A percentile compares a stretch with the other conserved stretches of the same genome.
These are phyloP conservation scores for Chunga burmeisteri DNA, from an alignment of 2,113 vertebrate species.

Conservation along the genomic window DNA sequence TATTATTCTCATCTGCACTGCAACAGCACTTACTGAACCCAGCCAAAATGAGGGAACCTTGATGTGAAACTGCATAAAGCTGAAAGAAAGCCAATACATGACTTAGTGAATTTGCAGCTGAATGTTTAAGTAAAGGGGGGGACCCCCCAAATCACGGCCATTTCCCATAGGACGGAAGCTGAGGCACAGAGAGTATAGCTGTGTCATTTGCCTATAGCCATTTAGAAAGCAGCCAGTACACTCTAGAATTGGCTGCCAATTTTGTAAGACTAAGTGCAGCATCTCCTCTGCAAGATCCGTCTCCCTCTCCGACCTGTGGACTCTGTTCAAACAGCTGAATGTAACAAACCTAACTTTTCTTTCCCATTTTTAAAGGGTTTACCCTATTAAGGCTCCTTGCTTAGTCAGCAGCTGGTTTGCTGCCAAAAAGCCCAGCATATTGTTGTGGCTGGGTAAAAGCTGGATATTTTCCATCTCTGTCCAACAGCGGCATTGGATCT, in stretches of 20 bases:
- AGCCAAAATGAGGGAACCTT: neutral
- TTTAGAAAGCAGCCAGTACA: neutral
- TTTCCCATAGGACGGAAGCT: neutral
- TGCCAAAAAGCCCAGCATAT: conserved; percentile 34
- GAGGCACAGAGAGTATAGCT: neutral
- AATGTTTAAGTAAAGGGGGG: neutral
- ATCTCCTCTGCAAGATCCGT: neutral
- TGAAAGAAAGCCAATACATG: neutral
- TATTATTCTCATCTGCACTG: neutral
- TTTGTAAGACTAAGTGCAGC: neutral
- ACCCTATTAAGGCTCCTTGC: conserved; percentile 11
- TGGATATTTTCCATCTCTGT: conserved; percentile 54
- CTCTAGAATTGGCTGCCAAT: neutral
- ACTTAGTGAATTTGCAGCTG: neutral
- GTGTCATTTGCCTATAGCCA: neutral
- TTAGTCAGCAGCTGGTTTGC: conserved; percentile 66
- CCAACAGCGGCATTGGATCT: conserved; percentile 19
- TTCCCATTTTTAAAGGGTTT: conserved; percentile 15
- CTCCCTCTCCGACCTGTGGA: neutral
- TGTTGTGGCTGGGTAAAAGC: conserved; percentile 36
- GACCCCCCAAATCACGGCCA: neutral
- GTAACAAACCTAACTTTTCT: conserved; percentile 42
- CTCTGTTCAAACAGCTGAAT: neutral
- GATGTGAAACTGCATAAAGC: neutral
- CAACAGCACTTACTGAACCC: neutral